Conservation (phyloP, 1,140 invertebrate species). For the Brachionus angularis region DNA sequence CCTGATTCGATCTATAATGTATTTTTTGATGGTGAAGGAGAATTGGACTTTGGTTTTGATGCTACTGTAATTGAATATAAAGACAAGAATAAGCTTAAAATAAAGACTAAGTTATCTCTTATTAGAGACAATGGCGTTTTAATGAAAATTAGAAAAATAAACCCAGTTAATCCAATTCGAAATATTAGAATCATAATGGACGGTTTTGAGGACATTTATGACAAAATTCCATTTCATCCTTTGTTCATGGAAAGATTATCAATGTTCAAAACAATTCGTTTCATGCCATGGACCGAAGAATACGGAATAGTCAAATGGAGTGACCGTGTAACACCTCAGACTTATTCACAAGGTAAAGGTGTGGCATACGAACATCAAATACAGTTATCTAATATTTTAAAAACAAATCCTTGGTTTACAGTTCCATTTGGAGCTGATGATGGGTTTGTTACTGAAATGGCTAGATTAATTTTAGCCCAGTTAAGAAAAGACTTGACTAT, state of each 20-base stretch:
- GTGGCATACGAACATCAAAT: conserved; percentile 48
- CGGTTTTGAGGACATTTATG: conserved; percentile 48
- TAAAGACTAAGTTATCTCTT: conserved; percentile 45
- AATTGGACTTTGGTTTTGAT: conserved; percentile 45
- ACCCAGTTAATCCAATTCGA: conserved; percentile 47
- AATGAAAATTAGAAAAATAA: conserved; percentile 46
- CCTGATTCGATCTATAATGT: conserved; percentile 47
- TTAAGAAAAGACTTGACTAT: conserved; percentile 44
- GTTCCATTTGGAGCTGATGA: conserved; percentile 49
- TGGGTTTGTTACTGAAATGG: conserved; percentile 47
- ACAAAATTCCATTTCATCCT: conserved; percentile 49
- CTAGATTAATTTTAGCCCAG: conserved; percentile 42
- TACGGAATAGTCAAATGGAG: not conserved
- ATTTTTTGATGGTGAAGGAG: conserved; percentile 49
- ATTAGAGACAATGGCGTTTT: conserved; percentile 45
- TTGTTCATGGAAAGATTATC: conserved; percentile 47
- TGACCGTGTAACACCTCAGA: conserved; percentile 39
- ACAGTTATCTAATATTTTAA: conserved; percentile 46
- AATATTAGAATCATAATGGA: conserved; percentile 49
- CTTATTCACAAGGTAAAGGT: conserved; percentile 46
- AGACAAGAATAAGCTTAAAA: conserved; percentile 47
- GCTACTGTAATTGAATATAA: conserved; percentile 44
- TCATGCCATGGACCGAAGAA: conserved; percentile 46
- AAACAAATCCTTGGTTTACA: conserved; percentile 48
- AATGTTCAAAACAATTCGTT: conserved; percentile 48